Conservation (phyloP, 2,113 vertebrate species). For the Mobula hypostoma region DNA sequence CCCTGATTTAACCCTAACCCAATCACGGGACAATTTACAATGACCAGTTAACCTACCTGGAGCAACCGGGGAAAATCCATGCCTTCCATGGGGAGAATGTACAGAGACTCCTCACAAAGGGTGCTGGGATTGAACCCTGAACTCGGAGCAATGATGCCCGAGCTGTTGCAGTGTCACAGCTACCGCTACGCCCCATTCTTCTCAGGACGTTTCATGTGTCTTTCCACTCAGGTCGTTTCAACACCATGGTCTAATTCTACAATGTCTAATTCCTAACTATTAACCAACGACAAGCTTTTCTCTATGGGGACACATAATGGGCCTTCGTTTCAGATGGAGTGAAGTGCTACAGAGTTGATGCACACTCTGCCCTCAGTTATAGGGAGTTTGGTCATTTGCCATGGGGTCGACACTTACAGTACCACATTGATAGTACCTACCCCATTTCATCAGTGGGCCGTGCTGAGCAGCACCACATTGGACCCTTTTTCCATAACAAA, state of each 20-base stretch:
- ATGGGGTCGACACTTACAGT: background rate
- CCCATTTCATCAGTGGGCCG: background rate
- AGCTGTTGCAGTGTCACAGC: too few species aligned
- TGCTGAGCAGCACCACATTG: background rate
- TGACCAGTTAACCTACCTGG: too few species aligned
- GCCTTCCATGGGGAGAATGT: too few species aligned
- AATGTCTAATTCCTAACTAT: background rate
- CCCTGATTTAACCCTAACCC: too few species aligned
- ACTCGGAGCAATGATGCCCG: too few species aligned
- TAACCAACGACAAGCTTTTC: background rate
- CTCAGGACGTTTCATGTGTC: too few species aligned
- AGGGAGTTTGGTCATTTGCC: background rate
- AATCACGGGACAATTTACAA: too few species aligned
- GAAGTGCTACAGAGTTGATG: background rate
- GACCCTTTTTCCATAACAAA: background rate
- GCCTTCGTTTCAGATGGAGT: background rate
- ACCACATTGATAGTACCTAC: background rate
- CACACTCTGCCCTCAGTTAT: background rate
- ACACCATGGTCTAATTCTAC: background rate
- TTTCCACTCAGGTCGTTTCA: background rate
- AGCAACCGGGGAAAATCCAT: too few species aligned
- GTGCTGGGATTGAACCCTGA: too few species aligned
- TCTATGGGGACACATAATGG: background rate
- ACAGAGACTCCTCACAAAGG: too few species aligned
- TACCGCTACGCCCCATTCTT: background rate